Base-by-base conservation (phyloP, 1,140 invertebrate genomes). In the Metaphire vulgaris region DNA sequence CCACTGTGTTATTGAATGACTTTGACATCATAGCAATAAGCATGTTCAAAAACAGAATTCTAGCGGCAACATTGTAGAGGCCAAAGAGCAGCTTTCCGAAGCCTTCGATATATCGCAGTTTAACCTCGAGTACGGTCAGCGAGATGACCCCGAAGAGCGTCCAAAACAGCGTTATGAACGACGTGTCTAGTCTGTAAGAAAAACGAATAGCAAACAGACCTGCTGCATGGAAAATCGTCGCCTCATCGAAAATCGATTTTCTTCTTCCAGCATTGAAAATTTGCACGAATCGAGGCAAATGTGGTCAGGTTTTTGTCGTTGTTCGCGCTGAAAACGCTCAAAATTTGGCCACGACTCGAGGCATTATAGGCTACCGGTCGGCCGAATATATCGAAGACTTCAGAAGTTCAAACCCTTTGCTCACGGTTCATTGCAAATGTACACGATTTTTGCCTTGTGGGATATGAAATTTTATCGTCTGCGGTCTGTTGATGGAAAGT, bases 1-100 rank as follows among this genome's bases (percentile, higher is more conserved):
- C 96, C 81, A 93, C 98, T 82, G 98, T 98, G 69, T 95, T 89
- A 84, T 98, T 95, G 88, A 98, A 98, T n/a, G 95, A 98, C 88
- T 98, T 97, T 89, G 97, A 97, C 96, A 99, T 98, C 96, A 98
- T 99, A 77, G 96, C 96, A 80, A 98, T 98, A 26, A 98, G 90
- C 66, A 99, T 89, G 87, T 99, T 99, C 71, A 98, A 89, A 33
- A 99, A 89, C 6, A 99, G 96, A 69, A 98, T 95, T 81, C 98
- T 95, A 85, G 97, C 97, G 82, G 98, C 98, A 76, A 96, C 94
- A 33, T 94, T 83, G 76, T 85, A 86, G 12, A 80, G 82, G 1
- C 85, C 85, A 78, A 86, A 86, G 83, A 86, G 85, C 21, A 97
- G 89, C 91, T 98, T 95, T 70, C 95, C 77, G 33, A 76, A 76